phyloP scores from a whole-genome alignment of 2,797 vertebrate genomes.

The Sciurus vulgaris region DNA sequence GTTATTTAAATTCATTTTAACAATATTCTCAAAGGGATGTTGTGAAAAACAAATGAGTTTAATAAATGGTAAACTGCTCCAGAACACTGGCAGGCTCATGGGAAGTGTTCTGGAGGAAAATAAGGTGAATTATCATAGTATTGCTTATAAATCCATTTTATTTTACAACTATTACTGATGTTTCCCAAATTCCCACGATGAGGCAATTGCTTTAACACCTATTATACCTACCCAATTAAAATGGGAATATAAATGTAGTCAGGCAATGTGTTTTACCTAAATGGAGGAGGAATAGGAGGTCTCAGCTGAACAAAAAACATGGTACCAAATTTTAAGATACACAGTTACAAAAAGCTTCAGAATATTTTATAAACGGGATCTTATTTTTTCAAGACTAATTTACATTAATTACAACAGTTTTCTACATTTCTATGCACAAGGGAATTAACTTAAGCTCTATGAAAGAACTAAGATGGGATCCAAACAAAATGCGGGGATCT shows the following conservation, averaged over 20 bases:
- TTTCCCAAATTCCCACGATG: slow-evolving; percentile 59
- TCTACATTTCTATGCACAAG: slow-evolving; percentile 1
- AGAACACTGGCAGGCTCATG: slow-evolving; percentile 17
- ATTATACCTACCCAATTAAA: slow-evolving; percentile 56
- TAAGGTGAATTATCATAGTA: slow-evolving; percentile 28
- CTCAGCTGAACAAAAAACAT: slow-evolving; percentile 63
- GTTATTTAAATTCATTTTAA: slow-evolving; percentile 57
- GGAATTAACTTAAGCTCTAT: slow-evolving; percentile 57
- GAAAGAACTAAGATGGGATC: slow-evolving; percentile 53
- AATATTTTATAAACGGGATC: slow-evolving; percentile 60
- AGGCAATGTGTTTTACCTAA: slow-evolving; percentile 56
- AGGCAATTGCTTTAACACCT: slow-evolving; percentile 55
- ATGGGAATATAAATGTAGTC: slow-evolving; percentile 48
- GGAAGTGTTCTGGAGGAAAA: not conserved
- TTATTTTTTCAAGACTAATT: slow-evolving; percentile 40
- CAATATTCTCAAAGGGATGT: not conserved
- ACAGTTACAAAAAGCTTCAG: slow-evolving; percentile 40
- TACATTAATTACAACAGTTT: not conserved
- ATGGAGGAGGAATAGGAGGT: not conserved
- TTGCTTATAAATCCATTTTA: not conserved
- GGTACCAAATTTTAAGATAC: slow-evolving; percentile 49
- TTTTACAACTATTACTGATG: slow-evolving; percentile 51
- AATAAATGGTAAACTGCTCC: slow-evolving; percentile 54
- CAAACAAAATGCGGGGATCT: slow-evolving; percentile 42
- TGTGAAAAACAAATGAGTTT: slow-evolving; percentile 27